A percentile compares a stretch with the other conserved stretches of the same genome.
Evolutionary conservation across 1,140 invertebrate species (phyloP).

Genomic region (Mylabris phalerata): DNA sequence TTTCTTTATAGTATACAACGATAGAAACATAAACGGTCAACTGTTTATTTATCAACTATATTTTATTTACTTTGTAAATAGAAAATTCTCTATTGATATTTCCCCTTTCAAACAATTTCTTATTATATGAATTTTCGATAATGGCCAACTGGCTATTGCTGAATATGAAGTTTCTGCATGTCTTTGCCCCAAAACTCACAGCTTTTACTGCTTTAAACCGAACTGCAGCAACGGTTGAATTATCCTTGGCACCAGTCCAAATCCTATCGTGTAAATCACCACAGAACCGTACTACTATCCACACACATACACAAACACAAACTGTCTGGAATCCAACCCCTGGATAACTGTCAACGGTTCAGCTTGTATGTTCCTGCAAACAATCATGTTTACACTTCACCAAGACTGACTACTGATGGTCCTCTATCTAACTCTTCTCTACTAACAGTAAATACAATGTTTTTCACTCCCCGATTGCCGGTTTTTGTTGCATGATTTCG

Average conservation of each 20-base stretch:
- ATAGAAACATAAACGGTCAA: too few relatives aligned
- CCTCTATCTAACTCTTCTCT: too few relatives aligned
- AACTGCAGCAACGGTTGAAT: conserved; percentile 2
- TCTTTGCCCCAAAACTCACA: conserved; percentile 6
- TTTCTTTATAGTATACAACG: too few relatives aligned
- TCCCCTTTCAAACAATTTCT: too few relatives aligned
- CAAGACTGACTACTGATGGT: not conserved
- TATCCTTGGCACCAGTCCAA: conserved; percentile 13
- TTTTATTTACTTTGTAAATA: too few relatives aligned
- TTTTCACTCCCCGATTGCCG: too few relatives aligned
- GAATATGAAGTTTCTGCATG: conserved; percentile 10
- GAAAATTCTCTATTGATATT: too few relatives aligned
- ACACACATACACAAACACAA: not conserved
- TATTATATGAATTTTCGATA: too few relatives aligned
- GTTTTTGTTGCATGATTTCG: too few relatives aligned
- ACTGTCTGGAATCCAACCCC: not conserved
- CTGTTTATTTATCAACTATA: too few relatives aligned
- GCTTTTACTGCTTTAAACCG: conserved; percentile 3
- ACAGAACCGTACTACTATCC: conserved; percentile 8
- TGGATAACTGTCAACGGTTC: conserved; percentile 15
- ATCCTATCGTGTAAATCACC: conserved; percentile 16
- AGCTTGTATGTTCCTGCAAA: conserved; percentile 4
- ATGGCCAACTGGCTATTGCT: not conserved
- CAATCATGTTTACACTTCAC: conserved; percentile 10
- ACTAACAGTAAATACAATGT: too few relatives aligned